Conservation (phyloP, 2,888 invertebrate genomes). For the Ophonus ardosiacus region DNA sequence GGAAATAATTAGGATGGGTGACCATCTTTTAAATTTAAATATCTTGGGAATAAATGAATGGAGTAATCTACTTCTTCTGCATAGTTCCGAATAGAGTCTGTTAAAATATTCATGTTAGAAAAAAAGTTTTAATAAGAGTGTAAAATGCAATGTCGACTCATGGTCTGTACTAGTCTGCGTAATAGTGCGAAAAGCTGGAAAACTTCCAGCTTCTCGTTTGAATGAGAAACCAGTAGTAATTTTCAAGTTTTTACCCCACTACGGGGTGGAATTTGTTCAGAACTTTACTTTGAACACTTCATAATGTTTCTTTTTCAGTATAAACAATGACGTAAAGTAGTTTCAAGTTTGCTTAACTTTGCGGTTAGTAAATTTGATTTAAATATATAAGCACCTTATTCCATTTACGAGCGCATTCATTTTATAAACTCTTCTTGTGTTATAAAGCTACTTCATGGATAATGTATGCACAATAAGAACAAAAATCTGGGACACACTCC, state of each 20-base stretch:
- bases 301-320: slow-evolving; percentile 54
- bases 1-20: background rate
- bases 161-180: background rate
- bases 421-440: background rate
- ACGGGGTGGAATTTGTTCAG: slow-evolving; percentile 44
- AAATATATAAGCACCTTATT: slow-evolving; percentile 17
- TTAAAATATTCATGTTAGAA: background rate
- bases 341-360: slow-evolving; percentile 49
- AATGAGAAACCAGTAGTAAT: slow-evolving; percentile 56
- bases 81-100: background rate
- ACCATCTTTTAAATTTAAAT: background rate
- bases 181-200: slow-evolving; percentile 40
- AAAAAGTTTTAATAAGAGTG: slow-evolving; percentile 12
- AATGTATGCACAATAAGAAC: background rate
- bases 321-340: slow-evolving; percentile 61
- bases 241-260: slow-evolving; percentile 55
- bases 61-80: background rate
- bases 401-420: slow-evolving; percentile 13
- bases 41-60: background rate
- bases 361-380: slow-evolving; percentile 55
- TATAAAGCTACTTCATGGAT: background rate
- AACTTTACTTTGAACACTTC: slow-evolving; percentile 53
- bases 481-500: background rate
- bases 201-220: slow-evolving; percentile 38
- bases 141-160: background rate